These are phyloP conservation scores for Spodoptera littoralis DNA, from an alignment of 2,888 invertebrate species.

Conservation along the genomic window DNA sequence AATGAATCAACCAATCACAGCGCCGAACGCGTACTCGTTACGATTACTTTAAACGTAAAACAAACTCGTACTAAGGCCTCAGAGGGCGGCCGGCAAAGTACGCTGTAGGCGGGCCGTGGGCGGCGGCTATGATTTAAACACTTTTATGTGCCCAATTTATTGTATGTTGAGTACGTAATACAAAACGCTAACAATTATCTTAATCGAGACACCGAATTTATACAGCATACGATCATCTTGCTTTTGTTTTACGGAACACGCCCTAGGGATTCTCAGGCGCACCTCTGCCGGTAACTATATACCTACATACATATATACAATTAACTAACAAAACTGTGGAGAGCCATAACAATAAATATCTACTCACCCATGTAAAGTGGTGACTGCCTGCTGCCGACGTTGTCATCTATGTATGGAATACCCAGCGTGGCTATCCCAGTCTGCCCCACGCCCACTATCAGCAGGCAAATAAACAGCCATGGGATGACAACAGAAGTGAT, in stretches of 20 bases:
- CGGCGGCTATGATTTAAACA: conserved; percentile 70
- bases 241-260: conserved; percentile 48
- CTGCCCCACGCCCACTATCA: conserved; percentile 97
- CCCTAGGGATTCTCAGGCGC: conserved; percentile 33
- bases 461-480: conserved; percentile 95
- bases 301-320: conserved; percentile 23
- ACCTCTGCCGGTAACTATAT: conserved; percentile 15
- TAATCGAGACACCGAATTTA: conserved; percentile 46
- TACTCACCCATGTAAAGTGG: conserved; percentile 96
- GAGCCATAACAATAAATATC: conserved; percentile 33
- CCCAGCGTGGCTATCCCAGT: conserved; percentile 97
- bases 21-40: no score
- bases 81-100: conserved; percentile 65
- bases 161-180: conserved; percentile 46
- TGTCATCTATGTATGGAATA: conserved; percentile 98
- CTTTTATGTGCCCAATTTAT: conserved; percentile 66
- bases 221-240: conserved; percentile 33
- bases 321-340: conserved; percentile 21
- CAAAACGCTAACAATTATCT: conserved; percentile 55
- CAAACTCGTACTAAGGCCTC: no score
- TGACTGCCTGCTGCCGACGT: conserved; percentile 96
- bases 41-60: no score
- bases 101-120: conserved; percentile 65
- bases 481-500: conserved; percentile 94
- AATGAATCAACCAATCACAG: no score